Conservation (phyloP, 1,140 invertebrate species). For the Samia ricini region DNA sequence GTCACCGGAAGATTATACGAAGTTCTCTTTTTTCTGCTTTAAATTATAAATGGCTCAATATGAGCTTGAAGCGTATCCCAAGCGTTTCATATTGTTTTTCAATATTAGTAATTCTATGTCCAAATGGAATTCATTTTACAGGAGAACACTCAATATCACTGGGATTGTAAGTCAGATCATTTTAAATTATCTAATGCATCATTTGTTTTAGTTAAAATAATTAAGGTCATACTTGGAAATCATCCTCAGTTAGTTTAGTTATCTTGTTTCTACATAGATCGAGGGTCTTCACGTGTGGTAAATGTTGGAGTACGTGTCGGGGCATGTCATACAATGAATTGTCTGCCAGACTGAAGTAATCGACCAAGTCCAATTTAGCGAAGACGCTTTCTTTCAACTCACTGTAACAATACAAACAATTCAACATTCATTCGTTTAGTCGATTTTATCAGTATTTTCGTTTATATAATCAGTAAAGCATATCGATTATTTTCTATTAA, state of each 20-base stretch:
- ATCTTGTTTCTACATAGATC: slow-evolving; percentile 86
- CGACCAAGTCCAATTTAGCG: slow-evolving; percentile 82
- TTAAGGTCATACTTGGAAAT: slow-evolving; percentile 51
- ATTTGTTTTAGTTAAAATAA: not conserved
- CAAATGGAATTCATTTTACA: not conserved
- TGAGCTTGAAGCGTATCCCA: too few species aligned
- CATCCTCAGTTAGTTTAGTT: slow-evolving; percentile 65
- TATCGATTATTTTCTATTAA: too few species aligned
- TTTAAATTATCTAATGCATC: not conserved
- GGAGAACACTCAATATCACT: not conserved
- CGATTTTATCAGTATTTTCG: too few species aligned
- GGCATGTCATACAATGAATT: slow-evolving; percentile 85
- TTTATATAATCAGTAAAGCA: too few species aligned
- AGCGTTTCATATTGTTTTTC: too few species aligned
- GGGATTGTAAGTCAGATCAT: not conserved
- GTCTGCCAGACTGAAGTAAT: slow-evolving; percentile 85
- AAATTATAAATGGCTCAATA: too few species aligned
- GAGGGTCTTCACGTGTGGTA: slow-evolving; percentile 84
- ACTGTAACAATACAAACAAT: slow-evolving; percentile 65
- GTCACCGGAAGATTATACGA: too few species aligned
- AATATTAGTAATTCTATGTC: too few species aligned
- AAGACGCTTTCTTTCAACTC: slow-evolving; percentile 84
- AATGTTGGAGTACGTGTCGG: slow-evolving; percentile 82
- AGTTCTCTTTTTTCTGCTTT: too few species aligned
- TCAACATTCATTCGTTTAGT: too few species aligned